phyloP scores from a whole-genome alignment of 2,797 vertebrate species.

The Gobionotothen gibberifrons region DNA sequence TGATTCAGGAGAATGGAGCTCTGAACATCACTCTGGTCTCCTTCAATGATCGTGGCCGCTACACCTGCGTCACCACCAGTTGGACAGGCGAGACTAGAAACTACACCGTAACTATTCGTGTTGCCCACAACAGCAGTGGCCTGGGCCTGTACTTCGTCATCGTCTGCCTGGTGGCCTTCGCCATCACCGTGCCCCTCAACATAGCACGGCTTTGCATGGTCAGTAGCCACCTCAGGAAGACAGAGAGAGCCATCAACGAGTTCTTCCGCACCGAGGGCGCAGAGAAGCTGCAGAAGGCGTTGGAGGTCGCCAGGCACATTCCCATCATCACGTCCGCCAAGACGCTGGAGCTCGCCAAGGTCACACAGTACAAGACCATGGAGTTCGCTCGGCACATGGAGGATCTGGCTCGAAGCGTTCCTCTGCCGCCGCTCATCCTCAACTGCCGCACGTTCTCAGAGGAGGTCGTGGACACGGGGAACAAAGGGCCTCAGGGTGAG shows the following conservation, averaged over 20 bases:
- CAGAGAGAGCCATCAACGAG: constrained; percentile 94
- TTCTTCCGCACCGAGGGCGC: constrained; percentile 95
- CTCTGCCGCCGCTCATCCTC: constrained; percentile 92
- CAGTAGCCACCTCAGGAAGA: constrained; percentile 94
- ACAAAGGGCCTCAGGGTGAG: constrained; percentile 70
- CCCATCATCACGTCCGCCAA: constrained; percentile 95
- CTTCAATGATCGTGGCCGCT: constrained; percentile 92
- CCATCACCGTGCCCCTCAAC: constrained; percentile 91
- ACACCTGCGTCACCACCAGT: constrained; percentile 84
- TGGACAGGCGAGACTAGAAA: constrained; percentile 57
- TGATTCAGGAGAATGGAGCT: constrained; percentile 77
- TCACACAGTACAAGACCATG: constrained; percentile 96
- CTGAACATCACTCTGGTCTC: constrained; percentile 91
- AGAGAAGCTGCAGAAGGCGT: constrained; percentile 95
- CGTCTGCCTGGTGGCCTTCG: constrained; percentile 92
- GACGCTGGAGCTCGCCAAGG: constrained; percentile 94
- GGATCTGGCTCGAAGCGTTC: constrained; percentile 93
- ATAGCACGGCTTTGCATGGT: constrained; percentile 93
- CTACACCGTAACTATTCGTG: constrained; percentile 90
- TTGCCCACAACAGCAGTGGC: constrained; percentile 89
- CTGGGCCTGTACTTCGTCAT: constrained; percentile 93
- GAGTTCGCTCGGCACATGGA: constrained; percentile 95
- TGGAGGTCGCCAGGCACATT: constrained; percentile 95
- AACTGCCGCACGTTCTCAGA: constrained; percentile 88
- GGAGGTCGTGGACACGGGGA: constrained; percentile 74